Conservation (phyloP, 2,797 vertebrate genomes). For the Peromyscus aztecus region DNA sequence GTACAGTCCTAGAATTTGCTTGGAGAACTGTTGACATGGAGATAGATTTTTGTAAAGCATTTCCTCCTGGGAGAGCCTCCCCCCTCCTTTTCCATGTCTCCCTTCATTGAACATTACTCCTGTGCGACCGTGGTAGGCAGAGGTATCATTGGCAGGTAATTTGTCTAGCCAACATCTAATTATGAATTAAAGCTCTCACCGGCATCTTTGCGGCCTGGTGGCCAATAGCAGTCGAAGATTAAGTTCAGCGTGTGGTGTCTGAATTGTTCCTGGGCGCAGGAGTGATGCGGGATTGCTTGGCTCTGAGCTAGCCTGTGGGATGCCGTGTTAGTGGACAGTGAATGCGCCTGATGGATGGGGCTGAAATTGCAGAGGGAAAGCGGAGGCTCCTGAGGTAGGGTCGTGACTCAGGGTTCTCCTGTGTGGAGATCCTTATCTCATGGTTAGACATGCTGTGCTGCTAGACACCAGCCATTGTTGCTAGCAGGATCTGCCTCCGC, state of each 20-base stretch:
- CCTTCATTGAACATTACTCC: slow-evolving; percentile 32
- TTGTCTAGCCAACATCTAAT: slow-evolving; percentile 69
- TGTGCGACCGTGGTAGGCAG: neutral
- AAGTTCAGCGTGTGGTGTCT: slow-evolving; percentile 62
- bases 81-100: neutral
- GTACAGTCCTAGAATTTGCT: slow-evolving; percentile 56
- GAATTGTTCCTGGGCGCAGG: slow-evolving; percentile 48
- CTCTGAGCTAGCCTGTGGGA: slow-evolving; percentile 46
- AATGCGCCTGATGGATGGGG: slow-evolving; percentile 14
- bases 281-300: slow-evolving; percentile 60
- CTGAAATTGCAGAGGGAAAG: slow-evolving; percentile 63
- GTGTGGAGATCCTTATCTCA: slow-evolving; percentile 28
- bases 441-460: neutral
- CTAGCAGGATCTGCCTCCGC: neutral
- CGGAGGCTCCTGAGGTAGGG: slow-evolving; percentile 2
- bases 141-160: slow-evolving; percentile 60
- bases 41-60: slow-evolving; percentile 74
- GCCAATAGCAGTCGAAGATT: neutral
- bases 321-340: slow-evolving; percentile 56
- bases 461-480: neutral
- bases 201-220: slow-evolving; percentile 50
- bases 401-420: slow-evolving; percentile 47
- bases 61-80: slow-evolving; percentile 64
- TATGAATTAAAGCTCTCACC: slow-evolving; percentile 71
- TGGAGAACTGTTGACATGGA: slow-evolving; percentile 77